Evolutionary conservation across 1,140 invertebrate genomes (phyloP).

Genomic region (Lerema accius): DNA sequence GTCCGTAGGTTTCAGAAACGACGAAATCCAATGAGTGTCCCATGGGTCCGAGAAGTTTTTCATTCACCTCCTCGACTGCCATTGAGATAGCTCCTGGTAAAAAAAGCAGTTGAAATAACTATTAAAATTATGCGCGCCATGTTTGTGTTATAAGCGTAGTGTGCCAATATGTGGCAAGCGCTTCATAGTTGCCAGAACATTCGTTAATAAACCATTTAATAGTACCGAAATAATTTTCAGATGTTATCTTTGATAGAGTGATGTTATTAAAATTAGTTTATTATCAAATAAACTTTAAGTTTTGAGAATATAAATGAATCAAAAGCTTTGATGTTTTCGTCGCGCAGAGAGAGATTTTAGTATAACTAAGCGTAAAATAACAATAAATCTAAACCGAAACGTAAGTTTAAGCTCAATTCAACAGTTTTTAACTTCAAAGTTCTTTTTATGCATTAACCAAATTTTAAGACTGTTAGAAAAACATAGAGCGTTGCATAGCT

Average conservation of each 20-base stretch:
- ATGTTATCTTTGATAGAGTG: background rate
- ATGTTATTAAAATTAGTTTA: too few species aligned
- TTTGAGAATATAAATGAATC: too few species aligned
- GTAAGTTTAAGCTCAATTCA: too few species aligned
- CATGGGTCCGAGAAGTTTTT: constrained; percentile 83
- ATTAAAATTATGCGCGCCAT: background rate
- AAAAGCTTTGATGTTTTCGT: too few species aligned
- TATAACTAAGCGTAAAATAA: too few species aligned
- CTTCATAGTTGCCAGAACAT: constrained; percentile 40
- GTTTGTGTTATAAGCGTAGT: background rate
- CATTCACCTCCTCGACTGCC: constrained; percentile 89
- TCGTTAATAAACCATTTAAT: constrained; percentile 26
- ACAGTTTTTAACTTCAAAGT: too few species aligned
- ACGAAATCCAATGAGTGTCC: constrained; percentile 91
- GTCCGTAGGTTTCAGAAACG: constrained; percentile 95
- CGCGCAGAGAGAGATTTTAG: too few species aligned
- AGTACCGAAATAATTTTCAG: constrained; percentile 5
- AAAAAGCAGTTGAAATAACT: constrained; percentile 34
- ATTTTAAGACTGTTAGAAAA: too few species aligned
- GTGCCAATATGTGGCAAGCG: constrained; percentile 41
- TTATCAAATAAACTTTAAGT: too few species aligned
- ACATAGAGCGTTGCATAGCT: too few species aligned
- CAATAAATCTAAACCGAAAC: too few species aligned
- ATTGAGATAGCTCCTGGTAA: constrained; percentile 91
- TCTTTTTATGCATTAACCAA: too few species aligned